Percentiles rank a stretch among this genome's conserved stretches.
Conservation (phyloP, 2,888 invertebrate species). For the Chrysodeixis includens region DNA sequence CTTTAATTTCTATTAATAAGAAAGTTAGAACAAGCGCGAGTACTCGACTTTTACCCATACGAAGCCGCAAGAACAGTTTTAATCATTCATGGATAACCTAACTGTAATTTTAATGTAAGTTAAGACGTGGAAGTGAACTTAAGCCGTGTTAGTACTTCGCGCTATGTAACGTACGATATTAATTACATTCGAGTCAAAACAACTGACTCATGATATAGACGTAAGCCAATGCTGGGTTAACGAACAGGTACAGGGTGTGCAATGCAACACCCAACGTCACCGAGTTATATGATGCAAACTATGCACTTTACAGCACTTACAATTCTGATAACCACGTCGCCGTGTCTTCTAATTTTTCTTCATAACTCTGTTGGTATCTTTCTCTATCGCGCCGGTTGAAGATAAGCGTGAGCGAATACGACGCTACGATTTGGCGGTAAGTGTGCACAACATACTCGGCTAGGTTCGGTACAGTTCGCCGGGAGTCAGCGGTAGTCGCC, state of each 20-base stretch:
- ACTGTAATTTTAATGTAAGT: constrained; percentile 1
- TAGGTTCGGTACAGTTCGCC: constrained; percentile 69
- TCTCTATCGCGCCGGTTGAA: constrained; percentile 51
- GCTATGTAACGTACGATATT: constrained; percentile 21
- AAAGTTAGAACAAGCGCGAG: not conserved
- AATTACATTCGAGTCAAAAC: constrained; percentile 31
- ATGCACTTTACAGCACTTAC: constrained; percentile 35
- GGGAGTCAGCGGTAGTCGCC: constrained; percentile 67
- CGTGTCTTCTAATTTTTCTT: constrained; percentile 52
- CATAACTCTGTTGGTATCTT: constrained; percentile 56
- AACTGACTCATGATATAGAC: constrained; percentile 33
- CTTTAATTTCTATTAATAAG: constrained; percentile 2
- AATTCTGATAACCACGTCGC: constrained; percentile 24
- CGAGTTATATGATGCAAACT: constrained; percentile 19
- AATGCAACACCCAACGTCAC: constrained; percentile 33
- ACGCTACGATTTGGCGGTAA: constrained; percentile 72
- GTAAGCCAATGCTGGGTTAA: constrained; percentile 24
- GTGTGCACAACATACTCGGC: constrained; percentile 66
- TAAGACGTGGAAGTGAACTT: not conserved
- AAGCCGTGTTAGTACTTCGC: not conserved
- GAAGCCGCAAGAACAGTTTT: not conserved
- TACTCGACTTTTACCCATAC: not conserved
- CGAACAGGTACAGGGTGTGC: constrained; percentile 20
- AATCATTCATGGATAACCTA: not conserved
- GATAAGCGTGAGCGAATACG: constrained; percentile 68